Base-by-base conservation (phyloP, 2,888 invertebrate species). In the Eupithecia subumbrata region DNA sequence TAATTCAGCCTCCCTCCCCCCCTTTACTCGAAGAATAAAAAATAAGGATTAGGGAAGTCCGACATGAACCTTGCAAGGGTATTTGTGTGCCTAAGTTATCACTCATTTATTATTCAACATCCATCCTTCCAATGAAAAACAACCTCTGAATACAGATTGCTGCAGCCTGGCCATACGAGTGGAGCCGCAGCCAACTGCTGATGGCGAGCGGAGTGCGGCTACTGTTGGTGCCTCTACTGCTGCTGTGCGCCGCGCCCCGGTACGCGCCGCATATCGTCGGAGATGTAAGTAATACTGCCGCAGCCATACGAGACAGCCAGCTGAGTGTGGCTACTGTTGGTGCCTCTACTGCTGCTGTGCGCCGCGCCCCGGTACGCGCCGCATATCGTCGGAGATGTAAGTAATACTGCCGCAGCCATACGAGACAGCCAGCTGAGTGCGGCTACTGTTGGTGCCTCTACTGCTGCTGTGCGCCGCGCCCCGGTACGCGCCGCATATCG, bases 401-500 rank as follows among this genome's bases (percentile, higher is more conserved):
- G 91, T 75, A n/a, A 18, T n/a, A 37, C 37, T 18, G 14, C 63
- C 30, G 12, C 63, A 63, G 25, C 97, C 97, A 0, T 97, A 97
- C 88, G 97, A 97, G 80, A 95, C 97, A 85, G 96, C 97, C 82
- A 97, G 98, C 7, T 12, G 96, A 5, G 91, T 96, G 70, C 95
- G 98, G 40, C 92, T 97, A 66, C 90, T 97, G 70, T 90, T 98
- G 74, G 97, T 98, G 72, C 98, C 98, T 0, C 90, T 98, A 71
- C 94, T 98, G 87, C 92, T 98, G 80, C 95, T 98, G 78, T 98
- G 98, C 85, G 97, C 97, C 30, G 96, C 97, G 30, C 98, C 98
- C 0, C 95, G 98, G 30, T 95, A 95, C 72, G 95, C 96, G 30
- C 98, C 98, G 0, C 95, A 97, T 63, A 96, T 98, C 78, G 95